These are phyloP conservation scores for Lepidochrysops patricia DNA, from an alignment of 2,888 invertebrate genomes.

Conservation along the genomic window DNA sequence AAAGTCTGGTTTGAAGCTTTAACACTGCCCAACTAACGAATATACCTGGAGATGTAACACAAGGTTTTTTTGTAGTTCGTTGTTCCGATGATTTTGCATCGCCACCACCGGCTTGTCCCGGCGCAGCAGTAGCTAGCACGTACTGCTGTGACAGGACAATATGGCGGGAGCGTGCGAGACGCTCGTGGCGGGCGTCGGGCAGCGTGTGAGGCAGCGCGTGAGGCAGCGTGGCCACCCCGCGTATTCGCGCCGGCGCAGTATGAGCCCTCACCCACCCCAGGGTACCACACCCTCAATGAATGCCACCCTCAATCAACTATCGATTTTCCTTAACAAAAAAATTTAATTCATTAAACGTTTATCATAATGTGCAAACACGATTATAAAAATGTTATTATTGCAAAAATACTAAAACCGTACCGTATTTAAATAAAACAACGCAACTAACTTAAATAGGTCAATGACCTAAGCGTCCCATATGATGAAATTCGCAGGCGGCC, in stretches of 20 bases:
- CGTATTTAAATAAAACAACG: constrained; percentile 16
- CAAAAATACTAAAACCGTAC: neutral
- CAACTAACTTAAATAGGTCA: constrained; percentile 30
- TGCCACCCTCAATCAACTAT: constrained; percentile 62
- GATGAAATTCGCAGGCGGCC: constrained; percentile 18
- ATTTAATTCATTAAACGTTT: constrained; percentile 37
- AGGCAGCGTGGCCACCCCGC: constrained; percentile 49
- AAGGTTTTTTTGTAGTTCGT: constrained; percentile 8
- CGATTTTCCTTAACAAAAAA: constrained; percentile 54
- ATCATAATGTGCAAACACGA: neutral
- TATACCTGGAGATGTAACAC: neutral
- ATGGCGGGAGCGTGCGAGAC: constrained; percentile 80
- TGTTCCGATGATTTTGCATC: constrained; percentile 35
- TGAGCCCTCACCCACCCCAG: constrained; percentile 37
- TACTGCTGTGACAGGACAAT: constrained; percentile 99
- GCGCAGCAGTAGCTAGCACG: constrained; percentile 89
- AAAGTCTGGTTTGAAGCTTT: neutral
- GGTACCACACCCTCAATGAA: constrained; percentile 53
- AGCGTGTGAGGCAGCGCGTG: constrained; percentile 70
- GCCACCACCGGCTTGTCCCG: constrained; percentile 82
- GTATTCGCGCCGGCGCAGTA: constrained; percentile 57
- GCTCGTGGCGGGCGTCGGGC: constrained; percentile 55
- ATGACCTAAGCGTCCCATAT: constrained; percentile 27
- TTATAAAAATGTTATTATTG: neutral
- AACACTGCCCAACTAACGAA: neutral